Base-by-base conservation (phyloP, 2,888 invertebrate genomes). In the Oligia fasciuncula region DNA sequence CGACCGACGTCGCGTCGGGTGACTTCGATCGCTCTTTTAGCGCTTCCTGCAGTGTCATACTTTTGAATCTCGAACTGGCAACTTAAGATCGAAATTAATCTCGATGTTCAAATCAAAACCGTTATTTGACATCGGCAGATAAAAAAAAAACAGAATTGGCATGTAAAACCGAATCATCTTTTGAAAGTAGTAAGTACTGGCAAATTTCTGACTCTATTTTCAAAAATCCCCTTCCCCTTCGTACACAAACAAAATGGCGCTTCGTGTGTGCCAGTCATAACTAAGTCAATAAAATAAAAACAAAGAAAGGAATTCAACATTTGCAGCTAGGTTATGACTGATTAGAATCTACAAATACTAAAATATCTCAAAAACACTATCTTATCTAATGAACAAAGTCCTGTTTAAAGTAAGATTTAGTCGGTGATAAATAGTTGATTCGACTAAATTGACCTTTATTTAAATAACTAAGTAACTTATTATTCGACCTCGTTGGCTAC, bases 271-370 rank as follows among this genome's bases (percentile, higher is more conserved):
- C 72, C 83, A 79, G 73, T 74, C 67, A 29, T 66, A 82, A 68
- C 77, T 73, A 86, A 79, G 77, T 83, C 77, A 82, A 85, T 79
- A 74, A 82, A 79, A 85, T 75, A 78, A 63, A 69, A 72, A 72
- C 62, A 77, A 84, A 77, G 80, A 94, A 95, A 96, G 96, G 96
- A 96, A 96, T 96, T 96, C 96, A 96, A 96, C 96, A 96, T 96
- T 95, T 94, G 94, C 78, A 70, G 76, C 83, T 80, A 85, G 65
- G 51, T 79, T 81, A 70, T 74, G 74, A 69, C 69, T 79, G 76
- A 74, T 85, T 86, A 85, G 76, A 78, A 80, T 88, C 85, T 90
- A 90, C 87, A 89, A 89, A 91, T 80, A 90, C 87, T 84, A 81
- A 81, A 81, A 80, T 80, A 87, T 84, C 76, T 80, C 73, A 76